A percentile compares a stretch with the other conserved stretches of the same genome.
These are phyloP conservation scores for Drosophila peninsularis DNA, from an alignment of 2,888 invertebrate genomes.

Conservation along the genomic window DNA sequence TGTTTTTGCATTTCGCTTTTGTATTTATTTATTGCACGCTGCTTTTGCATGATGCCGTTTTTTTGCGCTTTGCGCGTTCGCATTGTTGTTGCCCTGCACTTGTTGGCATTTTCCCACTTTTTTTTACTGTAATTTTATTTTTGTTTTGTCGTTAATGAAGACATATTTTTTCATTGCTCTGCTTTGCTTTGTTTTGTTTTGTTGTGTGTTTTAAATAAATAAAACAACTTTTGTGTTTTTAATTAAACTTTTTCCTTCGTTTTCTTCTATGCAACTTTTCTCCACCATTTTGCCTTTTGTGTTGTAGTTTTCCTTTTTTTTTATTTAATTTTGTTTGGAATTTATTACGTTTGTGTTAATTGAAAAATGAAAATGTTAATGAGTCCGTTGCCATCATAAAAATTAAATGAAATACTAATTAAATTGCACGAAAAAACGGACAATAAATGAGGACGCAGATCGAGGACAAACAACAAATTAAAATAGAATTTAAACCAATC, in stretches of 20 bases:
- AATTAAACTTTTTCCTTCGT: slow-evolving; percentile 75
- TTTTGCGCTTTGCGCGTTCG: slow-evolving; percentile 39
- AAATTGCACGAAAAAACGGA: slow-evolving; percentile 56
- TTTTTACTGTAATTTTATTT: slow-evolving; percentile 23
- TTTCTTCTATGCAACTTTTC: slow-evolving; percentile 43
- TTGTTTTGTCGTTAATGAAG: slow-evolving; percentile 75
- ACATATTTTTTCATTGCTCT: slow-evolving; percentile 75
- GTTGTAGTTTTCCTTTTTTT: slow-evolving; percentile 24
- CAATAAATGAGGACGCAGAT: slow-evolving; percentile 4
- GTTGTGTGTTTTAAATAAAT: slow-evolving; percentile 63
- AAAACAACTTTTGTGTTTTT: slow-evolving; percentile 78
- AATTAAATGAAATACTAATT: slow-evolving; percentile 76
- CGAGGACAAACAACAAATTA: slow-evolving; percentile 4
- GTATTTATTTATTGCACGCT: slow-evolving; percentile 64
- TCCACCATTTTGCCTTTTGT: slow-evolving; percentile 63
- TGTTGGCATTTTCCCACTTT: not conserved
- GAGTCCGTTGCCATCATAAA: slow-evolving; percentile 72
- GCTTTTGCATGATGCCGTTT: slow-evolving; percentile 34
- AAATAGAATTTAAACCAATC: slow-evolving; percentile 9
- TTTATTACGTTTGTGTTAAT: slow-evolving; percentile 82
- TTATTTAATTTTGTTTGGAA: slow-evolving; percentile 45
- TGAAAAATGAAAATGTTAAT: slow-evolving; percentile 82
- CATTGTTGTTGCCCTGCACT: slow-evolving; percentile 53
- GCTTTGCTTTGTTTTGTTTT: slow-evolving; percentile 23
- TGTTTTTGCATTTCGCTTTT: slow-evolving; percentile 72